Conservation (phyloP, 2,888 invertebrate genomes). For the Rhimphoctona megacephalus region DNA sequence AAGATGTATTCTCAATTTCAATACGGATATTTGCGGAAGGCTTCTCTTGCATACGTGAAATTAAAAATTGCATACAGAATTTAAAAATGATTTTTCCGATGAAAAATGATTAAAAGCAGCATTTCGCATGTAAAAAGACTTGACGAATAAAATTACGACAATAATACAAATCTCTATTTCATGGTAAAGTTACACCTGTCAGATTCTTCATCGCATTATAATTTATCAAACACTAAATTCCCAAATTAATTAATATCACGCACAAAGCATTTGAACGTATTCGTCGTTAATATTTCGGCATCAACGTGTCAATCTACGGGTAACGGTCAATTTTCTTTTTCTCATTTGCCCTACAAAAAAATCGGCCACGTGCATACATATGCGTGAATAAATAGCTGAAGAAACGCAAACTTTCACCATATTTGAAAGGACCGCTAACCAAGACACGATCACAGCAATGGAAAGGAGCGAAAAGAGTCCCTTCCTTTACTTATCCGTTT, state of each 20-base stretch:
- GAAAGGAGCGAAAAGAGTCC: constrained; percentile 26
- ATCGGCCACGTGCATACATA: not conserved
- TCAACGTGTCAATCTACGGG: not conserved
- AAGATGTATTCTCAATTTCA: too few species aligned
- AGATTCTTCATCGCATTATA: not conserved
- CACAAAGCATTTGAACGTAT: not conserved
- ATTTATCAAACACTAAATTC: not conserved
- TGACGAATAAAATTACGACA: too few species aligned
- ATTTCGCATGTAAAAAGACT: too few species aligned
- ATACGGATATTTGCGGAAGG: too few species aligned
- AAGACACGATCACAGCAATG: not conserved
- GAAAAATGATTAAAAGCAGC: too few species aligned
- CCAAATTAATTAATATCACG: too few species aligned
- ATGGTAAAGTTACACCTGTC: not conserved
- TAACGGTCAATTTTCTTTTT: not conserved
- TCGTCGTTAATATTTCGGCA: not conserved
- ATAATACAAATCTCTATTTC: too few species aligned
- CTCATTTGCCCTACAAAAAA: not conserved
- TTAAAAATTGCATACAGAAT: too few species aligned
- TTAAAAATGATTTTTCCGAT: too few species aligned
- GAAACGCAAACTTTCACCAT: constrained; percentile 54
- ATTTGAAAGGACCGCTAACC: constrained; percentile 4
- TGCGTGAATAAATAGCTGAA: constrained; percentile 5
- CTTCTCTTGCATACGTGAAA: too few species aligned
- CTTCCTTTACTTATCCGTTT: constrained; percentile 45